Percentiles rank a stretch among this genome's conserved stretches.
Conservation (phyloP, 2,888 invertebrate species). For the Candidula unifasciata region DNA sequence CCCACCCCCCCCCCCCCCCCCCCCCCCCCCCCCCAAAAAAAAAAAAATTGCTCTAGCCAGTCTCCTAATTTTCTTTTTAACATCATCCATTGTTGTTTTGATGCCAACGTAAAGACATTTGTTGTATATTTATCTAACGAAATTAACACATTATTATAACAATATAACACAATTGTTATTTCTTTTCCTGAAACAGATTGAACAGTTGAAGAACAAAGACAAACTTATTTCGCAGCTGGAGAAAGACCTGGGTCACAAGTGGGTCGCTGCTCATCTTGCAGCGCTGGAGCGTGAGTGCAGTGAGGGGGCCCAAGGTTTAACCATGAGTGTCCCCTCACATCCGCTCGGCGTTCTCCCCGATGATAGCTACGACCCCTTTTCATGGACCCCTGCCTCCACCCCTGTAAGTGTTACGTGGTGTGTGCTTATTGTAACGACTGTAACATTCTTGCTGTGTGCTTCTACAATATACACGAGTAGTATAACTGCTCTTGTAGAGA, state of each 20-base stretch:
- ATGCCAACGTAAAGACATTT: too few species aligned
- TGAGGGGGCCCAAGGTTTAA: slow-evolving; percentile 29
- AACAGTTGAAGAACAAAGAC: slow-evolving; percentile 62
- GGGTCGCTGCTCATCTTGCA: slow-evolving; percentile 54
- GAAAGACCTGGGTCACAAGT: slow-evolving; percentile 60
- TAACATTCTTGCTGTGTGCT: too few species aligned
- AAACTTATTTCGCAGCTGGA: slow-evolving; percentile 64
- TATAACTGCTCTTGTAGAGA: too few species aligned
- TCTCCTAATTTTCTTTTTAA: too few species aligned
- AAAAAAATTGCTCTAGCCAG: too few species aligned
- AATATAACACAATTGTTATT: not conserved
- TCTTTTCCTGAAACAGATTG: slow-evolving; percentile 55
- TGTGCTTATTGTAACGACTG: not conserved
- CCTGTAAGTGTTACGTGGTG: slow-evolving; percentile 24
- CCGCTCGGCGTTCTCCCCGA: slow-evolving; percentile 54
- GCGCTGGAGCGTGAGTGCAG: slow-evolving; percentile 43
- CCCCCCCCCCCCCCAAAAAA: too few species aligned
- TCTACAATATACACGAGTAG: too few species aligned
- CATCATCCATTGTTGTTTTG: too few species aligned
- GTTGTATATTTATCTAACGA: too few species aligned
- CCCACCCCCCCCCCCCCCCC: too few species aligned
- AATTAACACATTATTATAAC: not conserved
- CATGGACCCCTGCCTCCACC: slow-evolving; percentile 55
- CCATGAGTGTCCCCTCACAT: slow-evolving; percentile 33
- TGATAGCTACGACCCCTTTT: slow-evolving; percentile 60